These are phyloP conservation scores for Burhinus oedicnemus DNA, from an alignment of 2,113 vertebrate genomes.

Conservation along the genomic window DNA sequence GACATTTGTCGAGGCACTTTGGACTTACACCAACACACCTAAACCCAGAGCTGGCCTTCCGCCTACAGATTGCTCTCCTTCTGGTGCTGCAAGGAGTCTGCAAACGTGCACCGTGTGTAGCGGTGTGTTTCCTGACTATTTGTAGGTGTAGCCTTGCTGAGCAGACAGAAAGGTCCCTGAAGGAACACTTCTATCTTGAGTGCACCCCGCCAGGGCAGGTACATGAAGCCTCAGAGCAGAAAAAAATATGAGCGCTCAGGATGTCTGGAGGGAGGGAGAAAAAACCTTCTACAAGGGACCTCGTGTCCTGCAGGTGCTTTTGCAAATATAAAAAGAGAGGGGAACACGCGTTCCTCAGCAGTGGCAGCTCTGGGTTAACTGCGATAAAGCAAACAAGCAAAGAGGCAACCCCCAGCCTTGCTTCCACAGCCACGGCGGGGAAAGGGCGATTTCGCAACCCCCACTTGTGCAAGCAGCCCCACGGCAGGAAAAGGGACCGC, in stretches of 20 bases:
- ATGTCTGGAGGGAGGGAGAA: background rate
- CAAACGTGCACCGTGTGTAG: fast-evolving
- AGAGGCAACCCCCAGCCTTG: background rate
- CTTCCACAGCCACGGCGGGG: background rate
- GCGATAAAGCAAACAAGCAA: background rate
- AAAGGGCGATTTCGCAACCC: background rate
- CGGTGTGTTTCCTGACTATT: background rate
- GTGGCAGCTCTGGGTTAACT: background rate
- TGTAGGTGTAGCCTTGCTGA: background rate
- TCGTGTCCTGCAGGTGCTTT: background rate
- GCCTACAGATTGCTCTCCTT: background rate
- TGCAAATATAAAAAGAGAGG: background rate
- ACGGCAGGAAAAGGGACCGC: fast-evolving
- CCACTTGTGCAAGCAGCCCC: background rate
- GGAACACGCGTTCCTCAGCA: fast-evolving
- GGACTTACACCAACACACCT: background rate
- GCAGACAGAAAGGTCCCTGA: background rate
- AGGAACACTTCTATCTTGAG: background rate
- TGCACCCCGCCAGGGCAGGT: fast-evolving
- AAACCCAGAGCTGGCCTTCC: background rate
- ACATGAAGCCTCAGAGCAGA: background rate
- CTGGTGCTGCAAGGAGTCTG: background rate
- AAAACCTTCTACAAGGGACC: background rate
- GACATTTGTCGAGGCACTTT: background rate
- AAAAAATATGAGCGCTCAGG: background rate